phyloP scores from a whole-genome alignment of 2,888 invertebrate genomes.

The Ichneumon xanthorius region DNA sequence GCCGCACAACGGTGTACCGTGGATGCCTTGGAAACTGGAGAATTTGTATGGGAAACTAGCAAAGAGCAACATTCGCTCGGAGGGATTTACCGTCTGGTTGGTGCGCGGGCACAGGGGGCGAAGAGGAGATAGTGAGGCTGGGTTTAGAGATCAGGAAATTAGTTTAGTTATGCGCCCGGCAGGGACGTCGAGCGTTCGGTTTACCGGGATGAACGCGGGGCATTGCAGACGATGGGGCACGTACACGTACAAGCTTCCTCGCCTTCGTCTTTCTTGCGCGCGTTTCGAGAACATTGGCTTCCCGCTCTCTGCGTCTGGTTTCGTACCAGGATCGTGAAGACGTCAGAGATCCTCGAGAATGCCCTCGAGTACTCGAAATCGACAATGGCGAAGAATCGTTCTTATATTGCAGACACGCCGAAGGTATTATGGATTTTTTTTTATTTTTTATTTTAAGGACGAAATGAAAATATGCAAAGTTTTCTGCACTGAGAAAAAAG shows the following conservation, averaged over 20 bases:
- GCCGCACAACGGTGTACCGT: constrained; percentile 19
- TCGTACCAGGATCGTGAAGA: constrained; percentile 35
- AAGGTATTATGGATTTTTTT: constrained; percentile 3
- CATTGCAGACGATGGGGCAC: constrained; percentile 75
- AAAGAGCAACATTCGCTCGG: constrained; percentile 77
- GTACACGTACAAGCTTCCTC: constrained; percentile 64
- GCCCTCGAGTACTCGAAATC: constrained; percentile 5
- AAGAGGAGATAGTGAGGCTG: constrained; percentile 72
- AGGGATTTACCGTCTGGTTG: constrained; percentile 65
- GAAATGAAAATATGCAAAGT: not conserved
- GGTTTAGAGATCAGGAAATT: constrained; percentile 79
- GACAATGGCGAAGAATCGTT: constrained; percentile 1
- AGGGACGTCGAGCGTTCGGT: constrained; percentile 77
- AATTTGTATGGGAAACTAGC: constrained; percentile 52
- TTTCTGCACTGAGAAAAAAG: no score
- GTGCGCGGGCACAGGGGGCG: constrained; percentile 51
- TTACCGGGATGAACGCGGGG: constrained; percentile 52
- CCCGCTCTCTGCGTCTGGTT: constrained; percentile 7
- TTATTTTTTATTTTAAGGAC: not conserved
- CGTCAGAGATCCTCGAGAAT: constrained; percentile 41
- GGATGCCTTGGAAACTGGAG: constrained; percentile 14
- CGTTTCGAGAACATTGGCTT: constrained; percentile 14
- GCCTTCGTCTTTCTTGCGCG: constrained; percentile 19
- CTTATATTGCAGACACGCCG: not conserved
- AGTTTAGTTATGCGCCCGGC: constrained; percentile 83